A percentile compares a stretch with the other conserved stretches of the same genome.
Conservation (phyloP, 2,797 vertebrate species). For the Potorous gilbertii region DNA sequence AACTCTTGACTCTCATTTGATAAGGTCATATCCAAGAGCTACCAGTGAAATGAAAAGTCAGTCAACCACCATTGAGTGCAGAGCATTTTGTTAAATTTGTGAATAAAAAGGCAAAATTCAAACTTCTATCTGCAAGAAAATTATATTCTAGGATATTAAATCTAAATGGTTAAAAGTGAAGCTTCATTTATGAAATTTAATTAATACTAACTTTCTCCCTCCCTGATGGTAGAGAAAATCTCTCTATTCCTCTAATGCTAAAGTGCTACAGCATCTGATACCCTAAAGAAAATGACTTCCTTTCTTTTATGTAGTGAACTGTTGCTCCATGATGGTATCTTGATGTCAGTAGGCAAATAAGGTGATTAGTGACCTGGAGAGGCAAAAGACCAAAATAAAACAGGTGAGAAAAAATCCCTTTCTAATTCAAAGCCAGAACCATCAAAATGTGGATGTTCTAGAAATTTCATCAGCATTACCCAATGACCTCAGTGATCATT, state of each 20-base stretch:
- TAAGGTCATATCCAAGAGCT: background rate
- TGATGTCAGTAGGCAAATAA: background rate
- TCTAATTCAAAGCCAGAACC: background rate
- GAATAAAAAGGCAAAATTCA: background rate
- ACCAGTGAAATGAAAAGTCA: background rate
- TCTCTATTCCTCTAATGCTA: conserved; percentile 17
- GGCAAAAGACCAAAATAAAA: background rate
- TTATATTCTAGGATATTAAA: conserved; percentile 8
- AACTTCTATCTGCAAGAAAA: background rate
- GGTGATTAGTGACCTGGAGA: background rate
- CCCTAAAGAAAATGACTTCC: background rate
- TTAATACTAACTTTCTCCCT: background rate
- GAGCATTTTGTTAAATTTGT: background rate
- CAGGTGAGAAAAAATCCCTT: background rate
- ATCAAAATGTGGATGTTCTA: background rate
- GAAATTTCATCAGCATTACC: fast-evolving
- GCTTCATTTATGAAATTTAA: conserved; percentile 38
- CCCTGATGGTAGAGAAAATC: conserved; percentile 28
- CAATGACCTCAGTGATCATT: background rate
- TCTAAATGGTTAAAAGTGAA: conserved; percentile 42
- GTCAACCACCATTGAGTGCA: background rate
- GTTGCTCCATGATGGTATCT: background rate
- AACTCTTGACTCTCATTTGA: background rate
- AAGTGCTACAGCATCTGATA: background rate
- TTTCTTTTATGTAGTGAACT: background rate